These are phyloP conservation scores for Acheta domesticus DNA, from an alignment of 2,888 invertebrate species.

Conservation along the genomic window DNA sequence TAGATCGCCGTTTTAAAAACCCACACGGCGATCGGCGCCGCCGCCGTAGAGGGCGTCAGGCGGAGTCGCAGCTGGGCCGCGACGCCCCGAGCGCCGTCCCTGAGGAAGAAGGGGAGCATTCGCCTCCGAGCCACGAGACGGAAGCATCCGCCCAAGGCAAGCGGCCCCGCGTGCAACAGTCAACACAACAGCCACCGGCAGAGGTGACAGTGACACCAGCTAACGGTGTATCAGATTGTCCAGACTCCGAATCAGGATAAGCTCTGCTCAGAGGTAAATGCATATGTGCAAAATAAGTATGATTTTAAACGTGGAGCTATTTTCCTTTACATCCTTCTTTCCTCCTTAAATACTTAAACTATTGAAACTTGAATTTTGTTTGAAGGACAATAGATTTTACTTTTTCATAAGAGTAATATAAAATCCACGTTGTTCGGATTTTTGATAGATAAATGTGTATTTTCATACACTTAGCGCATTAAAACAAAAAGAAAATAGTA, in stretches of 20 bases:
- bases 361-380: no score
- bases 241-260: not conserved
- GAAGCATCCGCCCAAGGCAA: not conserved
- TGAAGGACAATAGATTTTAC: no score
- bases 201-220: not conserved
- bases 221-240: not conserved
- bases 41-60: not conserved
- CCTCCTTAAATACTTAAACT: no score
- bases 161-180: slow-evolving; percentile 9
- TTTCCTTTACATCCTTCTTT: no score
- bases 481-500: no score
- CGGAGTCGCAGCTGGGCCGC: slow-evolving; percentile 18
- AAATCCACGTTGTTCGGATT: no score
- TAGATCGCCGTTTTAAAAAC: slow-evolving; percentile 7
- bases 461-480: no score
- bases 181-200: not conserved
- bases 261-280: no score
- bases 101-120: not conserved
- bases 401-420: no score
- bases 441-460: no score
- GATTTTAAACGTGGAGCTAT: no score
- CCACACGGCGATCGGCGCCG: slow-evolving; percentile 7
- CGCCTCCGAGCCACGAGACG: not conserved
- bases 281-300: no score
- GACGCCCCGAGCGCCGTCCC: not conserved